Base-by-base conservation (phyloP, 2,888 invertebrate species). In the Cheilosia impressa region DNA sequence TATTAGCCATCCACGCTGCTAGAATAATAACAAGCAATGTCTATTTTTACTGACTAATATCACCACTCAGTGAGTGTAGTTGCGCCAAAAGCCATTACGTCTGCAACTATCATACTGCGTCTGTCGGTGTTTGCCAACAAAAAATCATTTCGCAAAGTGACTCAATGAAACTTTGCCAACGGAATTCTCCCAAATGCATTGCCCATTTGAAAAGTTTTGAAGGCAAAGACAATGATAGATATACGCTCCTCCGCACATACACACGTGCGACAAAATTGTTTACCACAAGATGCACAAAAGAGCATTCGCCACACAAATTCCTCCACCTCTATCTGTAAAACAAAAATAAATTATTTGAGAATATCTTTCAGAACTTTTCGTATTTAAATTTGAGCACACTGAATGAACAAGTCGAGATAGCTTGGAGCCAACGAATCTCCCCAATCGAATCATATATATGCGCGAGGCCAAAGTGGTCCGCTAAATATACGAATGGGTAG, bases 311-410 rank as follows among this genome's bases (percentile, higher is more conserved):
- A 22, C 38, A 27, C 55, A 34, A 45, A 17, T 45, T 45, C 53
- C 15, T 10, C 31, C 15, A 10, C 19, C 4, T 4, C 15, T n/a
- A 47, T 62, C 6, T 38, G 31, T 77, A 47, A 76, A 65, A 65
- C 27, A 52, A 38, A 62, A 79, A 69, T 65, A 80, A 76, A 66
- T 76, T 71, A 75, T 80, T 71, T 84, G 69, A 80, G 76, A 80
- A 85, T 80, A 65, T 66, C 69, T 80, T 75, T 76, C 47, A 62
- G 38, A 85, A 85, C 55, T 80, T 85, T 85, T 76, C 71, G 65
- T 80, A 72, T 80, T 80, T 80, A 76, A 80, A 80, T 76, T 47
- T 31, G 58, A 38, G 53, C 47, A 19, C 47, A 55, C 34, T 66
- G 73, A 10, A 75, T 84, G 45, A 68, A 81, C 55, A 38, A 58